phyloP scores from a whole-genome alignment of 1,140 invertebrate genomes.

The Tetramorium parvispinum region DNA sequence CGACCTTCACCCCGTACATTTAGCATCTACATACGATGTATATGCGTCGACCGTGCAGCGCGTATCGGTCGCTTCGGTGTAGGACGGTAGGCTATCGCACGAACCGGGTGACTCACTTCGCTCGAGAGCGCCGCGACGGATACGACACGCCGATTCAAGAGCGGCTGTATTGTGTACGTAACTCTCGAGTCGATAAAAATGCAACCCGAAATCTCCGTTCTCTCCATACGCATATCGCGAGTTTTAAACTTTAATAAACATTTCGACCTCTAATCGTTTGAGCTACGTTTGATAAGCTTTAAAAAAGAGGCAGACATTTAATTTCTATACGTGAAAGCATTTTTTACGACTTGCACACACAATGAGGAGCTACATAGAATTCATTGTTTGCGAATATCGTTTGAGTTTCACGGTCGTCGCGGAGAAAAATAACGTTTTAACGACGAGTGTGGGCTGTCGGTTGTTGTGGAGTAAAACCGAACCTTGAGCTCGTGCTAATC shows the following conservation, averaged over 20 bases:
- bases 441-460: background rate
- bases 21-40: conserved; percentile 61
- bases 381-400: conserved; percentile 4
- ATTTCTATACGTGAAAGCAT: background rate
- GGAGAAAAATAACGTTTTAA: conserved; percentile 10
- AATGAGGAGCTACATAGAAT: background rate
- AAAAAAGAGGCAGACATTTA: background rate
- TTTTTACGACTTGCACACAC: background rate
- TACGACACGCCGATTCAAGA: conserved; percentile 10
- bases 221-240: background rate
- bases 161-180: background rate
- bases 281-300: background rate
- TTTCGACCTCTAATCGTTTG: background rate
- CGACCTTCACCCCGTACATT: conserved; percentile 80
- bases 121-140: background rate
- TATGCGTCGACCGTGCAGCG: conserved; percentile 57
- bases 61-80: conserved; percentile 35
- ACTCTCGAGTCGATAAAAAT: background rate
- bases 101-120: conserved; percentile 60
- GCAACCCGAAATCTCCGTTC: background rate
- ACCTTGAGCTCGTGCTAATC: conserved; percentile 67
- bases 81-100: conserved; percentile 16
- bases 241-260: background rate
- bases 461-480: conserved; percentile 45
- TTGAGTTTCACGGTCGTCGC: background rate